A percentile compares a stretch with the other conserved stretches of the same genome.
phyloP scores from a whole-genome alignment of 2,113 vertebrate genomes.

The Toxotes chatareus region DNA sequence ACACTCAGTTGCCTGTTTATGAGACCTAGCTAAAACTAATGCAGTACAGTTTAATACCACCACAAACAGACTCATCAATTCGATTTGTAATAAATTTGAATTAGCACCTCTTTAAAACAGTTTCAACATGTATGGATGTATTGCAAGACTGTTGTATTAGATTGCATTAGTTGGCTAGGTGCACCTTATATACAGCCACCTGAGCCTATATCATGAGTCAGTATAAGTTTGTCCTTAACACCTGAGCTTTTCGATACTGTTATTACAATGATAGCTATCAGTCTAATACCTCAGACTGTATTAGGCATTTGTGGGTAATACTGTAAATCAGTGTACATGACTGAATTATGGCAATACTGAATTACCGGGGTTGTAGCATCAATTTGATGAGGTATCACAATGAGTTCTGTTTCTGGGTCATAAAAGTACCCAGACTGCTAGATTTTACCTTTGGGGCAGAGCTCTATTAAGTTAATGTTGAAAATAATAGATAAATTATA shows the following conservation, averaged over 20 bases:
- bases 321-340: not conserved
- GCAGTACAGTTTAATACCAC: not conserved
- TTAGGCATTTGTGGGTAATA: not conserved
- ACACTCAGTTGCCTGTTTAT: not conserved
- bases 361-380: not conserved
- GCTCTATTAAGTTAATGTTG: not conserved
- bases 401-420: no score
- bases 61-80: not conserved
- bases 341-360: not conserved
- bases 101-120: no score
- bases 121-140: not conserved
- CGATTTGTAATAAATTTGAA: not conserved
- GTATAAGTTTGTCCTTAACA: not conserved
- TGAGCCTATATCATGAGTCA: not conserved
- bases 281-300: not conserved
- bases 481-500: not conserved
- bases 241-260: not conserved
- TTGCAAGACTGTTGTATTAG: not conserved
- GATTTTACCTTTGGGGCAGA: not conserved
- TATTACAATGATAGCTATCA: not conserved
- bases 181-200: not conserved
- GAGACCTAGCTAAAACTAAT: not conserved
- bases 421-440: no score
- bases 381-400: no score
- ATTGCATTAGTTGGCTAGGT: not conserved